Base-by-base conservation (phyloP, 2,113 vertebrate genomes). In the Larimichthys polyactis region DNA sequence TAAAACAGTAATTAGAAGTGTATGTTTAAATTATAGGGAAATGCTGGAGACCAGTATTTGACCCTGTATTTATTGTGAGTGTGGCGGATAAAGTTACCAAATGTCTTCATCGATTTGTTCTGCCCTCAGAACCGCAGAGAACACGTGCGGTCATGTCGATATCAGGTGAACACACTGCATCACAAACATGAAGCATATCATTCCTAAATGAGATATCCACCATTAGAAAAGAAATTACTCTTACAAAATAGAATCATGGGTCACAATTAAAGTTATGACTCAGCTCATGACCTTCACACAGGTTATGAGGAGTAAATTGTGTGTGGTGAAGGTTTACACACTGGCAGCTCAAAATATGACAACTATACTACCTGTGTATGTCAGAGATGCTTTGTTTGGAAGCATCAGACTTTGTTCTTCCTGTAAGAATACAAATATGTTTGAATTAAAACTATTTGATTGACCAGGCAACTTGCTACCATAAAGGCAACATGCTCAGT, bases 71-170 rank as follows among this genome's bases (percentile, higher is more conserved):
- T 44, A 46, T 11, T 22, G 62, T 20, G 51, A 63, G 60, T 70
- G 51, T 16, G 32, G 20, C 62, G 49, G 44, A 80, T 62, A 79
- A 57, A 67, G 55, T 48, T 51, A n/a, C 78, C 54, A 78, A 74
- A 81, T 24, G 70, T 15, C 49, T 70, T 27, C 55, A 85, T 36
- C 75, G 80, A 88, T 90, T 83, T 27, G 69, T 82, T 78, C 48
- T 52, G 65, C 75, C 69, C 49, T 58, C 51, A 52, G 54, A 72
- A 67, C 44, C 40, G 60, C 64, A 51, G 60, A 27, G 58, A 71
- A 44, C 52, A 57, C 63, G 65, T 79, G 49, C 71, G 75, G 67
- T 46, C 62, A 11, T 27, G 52, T 64, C 17, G 11, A 51, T 75
- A 71, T 44, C 69, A 82, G 65, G 60, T 66, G 58, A 75, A 40